Percentiles rank a stretch among this genome's conserved stretches.
phyloP scores from a whole-genome alignment of 2,888 invertebrate genomes.

The Chesias legatella region DNA sequence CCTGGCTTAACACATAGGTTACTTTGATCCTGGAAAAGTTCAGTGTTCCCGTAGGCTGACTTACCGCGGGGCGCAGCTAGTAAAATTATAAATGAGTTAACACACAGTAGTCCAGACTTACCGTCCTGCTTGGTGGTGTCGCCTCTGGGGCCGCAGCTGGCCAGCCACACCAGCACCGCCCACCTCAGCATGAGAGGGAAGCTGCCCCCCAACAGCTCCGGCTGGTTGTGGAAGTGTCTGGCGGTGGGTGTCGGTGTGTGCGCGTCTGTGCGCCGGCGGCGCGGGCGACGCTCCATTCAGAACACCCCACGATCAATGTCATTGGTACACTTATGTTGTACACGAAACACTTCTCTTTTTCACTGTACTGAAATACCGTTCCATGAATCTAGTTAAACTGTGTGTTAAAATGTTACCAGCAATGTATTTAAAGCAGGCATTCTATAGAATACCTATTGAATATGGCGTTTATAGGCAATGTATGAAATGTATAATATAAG shows the following conservation, averaged over 20 bases:
- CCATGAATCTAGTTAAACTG: too few species aligned
- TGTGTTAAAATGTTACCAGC: too few species aligned
- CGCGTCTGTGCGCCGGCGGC: constrained; percentile 42
- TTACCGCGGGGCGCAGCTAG: too few species aligned
- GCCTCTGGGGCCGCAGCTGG: constrained; percentile 66
- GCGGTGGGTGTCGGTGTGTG: constrained; percentile 64
- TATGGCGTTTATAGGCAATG: too few species aligned
- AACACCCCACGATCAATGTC: constrained; percentile 38
- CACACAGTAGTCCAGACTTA: constrained; percentile 45
- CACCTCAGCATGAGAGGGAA: constrained; percentile 66
- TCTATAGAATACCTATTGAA: too few species aligned
- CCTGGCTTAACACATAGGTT: too few species aligned
- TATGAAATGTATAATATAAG: too few species aligned
- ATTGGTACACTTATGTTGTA: constrained; percentile 34
- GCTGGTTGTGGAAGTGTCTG: constrained; percentile 73
- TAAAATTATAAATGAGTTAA: too few species aligned
- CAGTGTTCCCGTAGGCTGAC: too few species aligned
- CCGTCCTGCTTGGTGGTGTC: constrained; percentile 75
- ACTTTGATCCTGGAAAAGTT: too few species aligned
- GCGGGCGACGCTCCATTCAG: constrained; percentile 57
- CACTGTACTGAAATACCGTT: too few species aligned
- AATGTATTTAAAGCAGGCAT: too few species aligned
- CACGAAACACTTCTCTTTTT: constrained; percentile 8
- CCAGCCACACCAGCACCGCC: constrained; percentile 69
- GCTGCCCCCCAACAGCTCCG: constrained; percentile 60